phyloP scores from a whole-genome alignment of 2,888 invertebrate genomes.

The Brachycybe producta region DNA sequence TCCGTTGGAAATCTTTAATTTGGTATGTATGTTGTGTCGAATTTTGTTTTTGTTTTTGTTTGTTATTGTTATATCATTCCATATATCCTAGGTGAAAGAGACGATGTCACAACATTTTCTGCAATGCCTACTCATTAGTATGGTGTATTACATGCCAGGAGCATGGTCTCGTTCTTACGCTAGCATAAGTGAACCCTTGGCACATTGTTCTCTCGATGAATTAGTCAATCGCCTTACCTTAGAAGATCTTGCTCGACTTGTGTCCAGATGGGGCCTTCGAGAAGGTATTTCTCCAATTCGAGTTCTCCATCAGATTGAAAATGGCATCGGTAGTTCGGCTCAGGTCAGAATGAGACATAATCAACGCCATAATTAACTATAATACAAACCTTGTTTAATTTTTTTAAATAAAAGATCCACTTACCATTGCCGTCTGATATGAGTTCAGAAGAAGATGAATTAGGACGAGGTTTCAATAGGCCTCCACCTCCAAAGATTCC shows the following conservation, averaged over 20 bases:
- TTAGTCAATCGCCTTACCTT: conserved; percentile 4
- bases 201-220: conserved; percentile 3
- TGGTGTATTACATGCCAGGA: not conserved
- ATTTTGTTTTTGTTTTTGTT: not conserved
- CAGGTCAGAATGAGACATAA: no score
- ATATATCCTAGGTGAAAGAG: no score
- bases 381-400: no score
- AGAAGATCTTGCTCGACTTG: conserved; percentile 8
- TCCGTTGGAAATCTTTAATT: no score
- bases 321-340: conserved; percentile 2
- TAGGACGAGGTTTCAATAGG: no score
- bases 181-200: not conserved
- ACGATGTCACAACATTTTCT: conserved; percentile 7
- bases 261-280: conserved; percentile 12
- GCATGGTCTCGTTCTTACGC: conserved; percentile 1
- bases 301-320: conserved; percentile 11
- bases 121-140: conserved; percentile 7
- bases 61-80: no score
- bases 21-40: not conserved
- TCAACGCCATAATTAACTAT: no score
- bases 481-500: conserved; percentile 8
- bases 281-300: conserved; percentile 10
- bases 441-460: no score
- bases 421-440: no score
- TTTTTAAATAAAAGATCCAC: no score